Percentiles rank a stretch among this genome's conserved stretches.
Evolutionary conservation across 2,797 vertebrate genomes (phyloP).

Genomic region (Sorex maritimensis): DNA sequence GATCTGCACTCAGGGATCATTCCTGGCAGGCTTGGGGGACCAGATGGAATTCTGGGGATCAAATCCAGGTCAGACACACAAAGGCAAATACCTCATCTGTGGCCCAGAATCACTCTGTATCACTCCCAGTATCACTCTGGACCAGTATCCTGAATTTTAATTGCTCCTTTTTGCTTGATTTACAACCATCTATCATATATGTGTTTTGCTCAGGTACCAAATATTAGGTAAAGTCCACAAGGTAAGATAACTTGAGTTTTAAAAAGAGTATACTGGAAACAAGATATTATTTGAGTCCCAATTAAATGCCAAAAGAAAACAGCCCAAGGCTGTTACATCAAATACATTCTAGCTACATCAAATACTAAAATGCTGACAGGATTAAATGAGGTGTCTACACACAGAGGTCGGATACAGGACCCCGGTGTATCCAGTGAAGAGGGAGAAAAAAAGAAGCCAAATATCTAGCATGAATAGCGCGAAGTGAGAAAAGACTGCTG

Average conservation of each 20-base stretch:
- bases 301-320: not conserved
- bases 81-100: too few relatives aligned
- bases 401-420: not conserved
- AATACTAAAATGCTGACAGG: not conserved
- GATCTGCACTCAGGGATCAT: too few relatives aligned
- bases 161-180: conserved; percentile 14
- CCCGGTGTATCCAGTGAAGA: not conserved
- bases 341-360: not conserved
- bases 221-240: not conserved
- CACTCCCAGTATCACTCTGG: not conserved
- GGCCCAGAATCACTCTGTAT: too few relatives aligned
- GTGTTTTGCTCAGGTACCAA: not conserved
- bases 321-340: not conserved
- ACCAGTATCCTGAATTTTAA: not conserved
- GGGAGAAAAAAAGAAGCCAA: not conserved
- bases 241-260: not conserved
- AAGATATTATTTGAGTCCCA: not conserved
- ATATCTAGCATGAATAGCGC: not conserved
- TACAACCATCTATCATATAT: not conserved
- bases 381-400: not conserved
- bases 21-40: too few relatives aligned
- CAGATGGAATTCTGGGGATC: too few relatives aligned
- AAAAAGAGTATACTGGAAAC: not conserved
- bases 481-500: not conserved
- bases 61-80: too few relatives aligned